Conservation (phyloP, 2,113 vertebrate genomes). For the Climacteris rufus region DNA sequence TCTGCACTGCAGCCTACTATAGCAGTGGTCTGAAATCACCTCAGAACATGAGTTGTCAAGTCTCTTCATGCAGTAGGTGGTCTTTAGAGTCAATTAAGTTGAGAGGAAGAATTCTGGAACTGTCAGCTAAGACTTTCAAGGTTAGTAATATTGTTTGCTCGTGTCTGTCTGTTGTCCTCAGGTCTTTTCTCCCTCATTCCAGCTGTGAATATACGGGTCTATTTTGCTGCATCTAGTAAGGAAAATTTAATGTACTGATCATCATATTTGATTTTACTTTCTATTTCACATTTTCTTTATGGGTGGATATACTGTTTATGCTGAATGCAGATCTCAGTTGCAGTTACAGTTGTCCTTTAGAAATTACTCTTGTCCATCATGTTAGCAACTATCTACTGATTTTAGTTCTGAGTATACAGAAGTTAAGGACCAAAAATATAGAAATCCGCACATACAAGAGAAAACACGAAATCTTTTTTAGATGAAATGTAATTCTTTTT, state of each 20-base stretch:
- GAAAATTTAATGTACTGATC: not conserved
- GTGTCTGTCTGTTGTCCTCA: not conserved
- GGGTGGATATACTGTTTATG: not conserved
- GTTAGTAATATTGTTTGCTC: not conserved
- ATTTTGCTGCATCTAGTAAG: not conserved
- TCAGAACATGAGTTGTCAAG: not conserved
- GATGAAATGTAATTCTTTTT: not conserved
- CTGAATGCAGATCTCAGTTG: not conserved
- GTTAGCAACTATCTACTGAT: not conserved
- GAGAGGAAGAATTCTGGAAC: not conserved
- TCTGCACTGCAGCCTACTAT: not conserved
- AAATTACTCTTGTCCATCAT: not conserved
- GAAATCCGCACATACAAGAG: not conserved
- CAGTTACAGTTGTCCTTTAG: not conserved
- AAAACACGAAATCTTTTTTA: not conserved
- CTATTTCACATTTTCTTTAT: not conserved
- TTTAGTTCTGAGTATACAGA: not conserved
- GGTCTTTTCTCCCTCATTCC: not conserved
- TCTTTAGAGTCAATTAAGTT: not conserved
- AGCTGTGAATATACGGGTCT: not conserved
- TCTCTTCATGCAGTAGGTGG: not conserved
- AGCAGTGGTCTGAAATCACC: not conserved
- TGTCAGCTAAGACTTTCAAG: not conserved
- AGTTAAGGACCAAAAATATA: not conserved
- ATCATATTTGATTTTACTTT: not conserved